Percentiles rank a stretch among this genome's conserved stretches.
phyloP scores from a whole-genome alignment of 2,797 vertebrate species.

The Lagodon rhomboides region DNA sequence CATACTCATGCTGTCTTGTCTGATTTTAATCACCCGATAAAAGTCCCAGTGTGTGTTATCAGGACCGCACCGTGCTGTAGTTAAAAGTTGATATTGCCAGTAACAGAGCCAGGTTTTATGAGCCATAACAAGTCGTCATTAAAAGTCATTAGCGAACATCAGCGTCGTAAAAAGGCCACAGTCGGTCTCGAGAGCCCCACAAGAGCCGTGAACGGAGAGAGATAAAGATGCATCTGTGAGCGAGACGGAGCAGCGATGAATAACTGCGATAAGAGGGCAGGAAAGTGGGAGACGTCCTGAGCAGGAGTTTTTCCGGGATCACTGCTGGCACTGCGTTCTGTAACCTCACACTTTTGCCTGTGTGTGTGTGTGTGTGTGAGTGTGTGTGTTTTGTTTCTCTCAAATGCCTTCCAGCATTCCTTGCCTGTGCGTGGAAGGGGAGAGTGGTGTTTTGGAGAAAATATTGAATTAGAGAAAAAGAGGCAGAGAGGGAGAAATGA shows the following conservation, averaged over 20 bases:
- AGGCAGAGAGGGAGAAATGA: constrained; percentile 78
- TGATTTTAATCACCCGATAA: constrained; percentile 71
- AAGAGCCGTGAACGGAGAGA: constrained; percentile 63
- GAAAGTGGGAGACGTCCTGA: constrained; percentile 42
- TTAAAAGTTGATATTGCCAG: constrained; percentile 65
- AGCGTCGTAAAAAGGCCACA: constrained; percentile 72
- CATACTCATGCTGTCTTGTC: constrained; percentile 53
- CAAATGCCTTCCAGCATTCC: constrained; percentile 76
- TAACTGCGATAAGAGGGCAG: constrained; percentile 43
- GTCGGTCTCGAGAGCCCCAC: constrained; percentile 65
- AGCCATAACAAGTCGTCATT: constrained; percentile 78
- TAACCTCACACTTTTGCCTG: constrained; percentile 56
- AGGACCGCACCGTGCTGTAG: constrained; percentile 59
- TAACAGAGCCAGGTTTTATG: constrained; percentile 73
- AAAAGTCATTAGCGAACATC: constrained; percentile 77
- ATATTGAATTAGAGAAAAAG: constrained; percentile 81
- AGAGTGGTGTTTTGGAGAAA: constrained; percentile 77
- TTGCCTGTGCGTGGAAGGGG: constrained; percentile 47
- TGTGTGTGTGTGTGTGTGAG: constrained; percentile 8
- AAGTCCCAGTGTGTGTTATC: constrained; percentile 70
- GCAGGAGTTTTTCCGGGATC: constrained; percentile 66
- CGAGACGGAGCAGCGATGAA: constrained; percentile 32
- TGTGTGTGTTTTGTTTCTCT: constrained; percentile 52
- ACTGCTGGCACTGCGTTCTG: constrained; percentile 43
- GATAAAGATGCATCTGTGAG: constrained; percentile 69